These are phyloP conservation scores for Adineta ricciae DNA, from an alignment of 2,888 invertebrate species.

Conservation along the genomic window DNA sequence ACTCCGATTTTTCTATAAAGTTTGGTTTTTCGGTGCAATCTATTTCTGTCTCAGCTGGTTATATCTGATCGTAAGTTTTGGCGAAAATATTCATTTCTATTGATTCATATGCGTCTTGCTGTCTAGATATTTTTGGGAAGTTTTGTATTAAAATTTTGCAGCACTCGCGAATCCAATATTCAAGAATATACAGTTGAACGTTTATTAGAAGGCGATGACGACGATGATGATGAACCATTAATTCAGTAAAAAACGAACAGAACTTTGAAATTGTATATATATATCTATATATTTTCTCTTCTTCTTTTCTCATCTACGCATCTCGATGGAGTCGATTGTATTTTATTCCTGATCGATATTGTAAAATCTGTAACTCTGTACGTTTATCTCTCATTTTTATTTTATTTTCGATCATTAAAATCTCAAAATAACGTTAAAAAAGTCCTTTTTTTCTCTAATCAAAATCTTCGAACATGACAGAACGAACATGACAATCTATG, in stretches of 20 bases:
- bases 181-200: not conserved
- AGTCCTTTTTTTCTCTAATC: no score
- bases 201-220: not conserved
- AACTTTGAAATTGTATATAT: not conserved
- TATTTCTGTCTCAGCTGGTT: constrained; percentile 51
- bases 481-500: no score
- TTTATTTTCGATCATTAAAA: not conserved
- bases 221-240: not conserved
- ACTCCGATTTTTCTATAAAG: constrained; percentile 49
- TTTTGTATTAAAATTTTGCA: not conserved
- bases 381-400: not conserved
- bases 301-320: not conserved
- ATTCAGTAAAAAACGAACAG: not conserved
- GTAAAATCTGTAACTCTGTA: not conserved
- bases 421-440: no score
- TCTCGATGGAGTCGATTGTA: not conserved
- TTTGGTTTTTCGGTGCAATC: constrained; percentile 51
- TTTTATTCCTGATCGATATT: not conserved
- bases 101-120: not conserved
- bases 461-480: no score
- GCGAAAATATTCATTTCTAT: not conserved
- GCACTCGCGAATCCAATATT: not conserved
- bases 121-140: not conserved
- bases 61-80: constrained; percentile 43
- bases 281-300: not conserved